Percentiles rank a stretch among this genome's conserved stretches.
These are phyloP conservation scores for Calidris pygmaea DNA, from an alignment of 2,113 vertebrate species.

Conservation along the genomic window DNA sequence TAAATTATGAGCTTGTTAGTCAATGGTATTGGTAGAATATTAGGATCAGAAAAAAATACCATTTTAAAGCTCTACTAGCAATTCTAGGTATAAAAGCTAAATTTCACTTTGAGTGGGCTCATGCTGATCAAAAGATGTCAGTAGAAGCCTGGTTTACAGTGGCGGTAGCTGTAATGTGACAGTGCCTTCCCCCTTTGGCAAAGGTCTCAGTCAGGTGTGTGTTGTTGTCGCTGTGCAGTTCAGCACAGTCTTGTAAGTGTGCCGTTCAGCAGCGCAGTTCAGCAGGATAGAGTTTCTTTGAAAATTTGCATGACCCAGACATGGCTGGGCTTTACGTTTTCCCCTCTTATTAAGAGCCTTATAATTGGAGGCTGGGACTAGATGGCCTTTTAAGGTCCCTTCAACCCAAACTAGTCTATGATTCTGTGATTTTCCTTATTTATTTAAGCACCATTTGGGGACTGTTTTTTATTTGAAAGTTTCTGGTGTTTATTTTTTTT, in stretches of 20 bases:
- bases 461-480: not conserved
- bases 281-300: not conserved
- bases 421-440: not conserved
- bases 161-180: not conserved
- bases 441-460: not conserved
- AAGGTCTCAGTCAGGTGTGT: not conserved
- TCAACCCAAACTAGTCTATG: not conserved
- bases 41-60: not conserved
- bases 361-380: accelerated
- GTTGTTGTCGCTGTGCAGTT: not conserved
- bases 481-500: not conserved
- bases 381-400: not conserved
- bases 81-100: not conserved
- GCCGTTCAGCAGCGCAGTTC: not conserved
- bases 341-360: not conserved
- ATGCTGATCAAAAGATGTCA: not conserved
- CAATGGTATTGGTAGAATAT: not conserved
- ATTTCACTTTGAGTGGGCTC: not conserved
- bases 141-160: not conserved
- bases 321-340: not conserved
- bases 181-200: not conserved
- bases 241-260: not conserved
- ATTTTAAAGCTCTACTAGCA: not conserved
- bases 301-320: not conserved
- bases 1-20: not conserved